Base-by-base conservation (phyloP, 2,113 vertebrate genomes). In the Thoracochromis brauschi region DNA sequence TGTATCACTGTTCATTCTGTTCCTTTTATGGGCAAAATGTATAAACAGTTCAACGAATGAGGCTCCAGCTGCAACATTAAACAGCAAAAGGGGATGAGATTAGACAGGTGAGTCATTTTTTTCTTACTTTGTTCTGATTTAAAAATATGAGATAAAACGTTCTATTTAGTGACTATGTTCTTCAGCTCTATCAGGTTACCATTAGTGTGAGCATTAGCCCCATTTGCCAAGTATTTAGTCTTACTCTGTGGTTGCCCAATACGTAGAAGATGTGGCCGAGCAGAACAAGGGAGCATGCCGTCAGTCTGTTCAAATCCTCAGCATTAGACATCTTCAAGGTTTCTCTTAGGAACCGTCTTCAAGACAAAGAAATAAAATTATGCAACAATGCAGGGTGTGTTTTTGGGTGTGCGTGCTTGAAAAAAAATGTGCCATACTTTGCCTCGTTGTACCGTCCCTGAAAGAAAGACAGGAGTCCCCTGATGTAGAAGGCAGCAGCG, bases 301-400 rank as follows among this genome's bases (percentile, higher is more conserved):
- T 99, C 60, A 99, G 96, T 17, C 99, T 96, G 95, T 99, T 99
- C 92, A 99, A 95, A 86, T 99, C 99, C 92, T 99, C 99, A 0
- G 99, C 99, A 0, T 99, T 99, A 0, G 98, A 99, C 99, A 99
- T 99, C 95, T 99, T 99, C 93, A 99, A 95, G 0, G 99, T 99
- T 94, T 99, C 99, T 49, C 99, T 96, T n/a, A 99, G 85, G 90
- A 99, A 99, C 5, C 99, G 95, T 82, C 99, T 99, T 75, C 2
- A 58, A 42, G 7, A 87, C 33, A 82, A 38, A 73, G 16, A 65
- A 19, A 24, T 5, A 35, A 1, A 9, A 11, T 35, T 7, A 26
- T 14, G 29, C 5, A 8, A 10, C 17, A 9, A 35, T 1, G 3
- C n/a, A 14, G 14, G 9, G 13, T 35, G 35, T 5, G 49, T 24